Percentiles rank a stretch among this genome's conserved stretches.
phyloP scores from a whole-genome alignment of 1,140 invertebrate species.

The Zaprionus kolodkinae region DNA sequence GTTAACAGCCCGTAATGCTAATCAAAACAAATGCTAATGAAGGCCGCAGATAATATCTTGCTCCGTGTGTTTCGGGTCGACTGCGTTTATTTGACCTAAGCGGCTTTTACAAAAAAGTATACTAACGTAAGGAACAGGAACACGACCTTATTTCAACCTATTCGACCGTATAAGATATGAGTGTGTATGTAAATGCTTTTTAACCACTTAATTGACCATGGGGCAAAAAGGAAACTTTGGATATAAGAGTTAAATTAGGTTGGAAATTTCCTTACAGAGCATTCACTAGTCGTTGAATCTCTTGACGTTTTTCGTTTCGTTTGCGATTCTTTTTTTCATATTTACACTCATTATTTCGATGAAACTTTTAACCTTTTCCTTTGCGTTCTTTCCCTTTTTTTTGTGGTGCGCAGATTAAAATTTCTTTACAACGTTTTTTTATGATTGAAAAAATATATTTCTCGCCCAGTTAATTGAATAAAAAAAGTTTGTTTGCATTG shows the following conservation, averaged over 20 bases:
- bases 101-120: constrained; percentile 53
- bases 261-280: background rate
- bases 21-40: constrained; percentile 27
- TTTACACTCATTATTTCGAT: constrained; percentile 48
- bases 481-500: constrained; percentile 30
- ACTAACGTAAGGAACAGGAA: constrained; percentile 26
- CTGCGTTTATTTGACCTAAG: constrained; percentile 59
- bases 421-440: constrained; percentile 37
- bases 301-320: background rate
- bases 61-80: constrained; percentile 22
- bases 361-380: constrained; percentile 32
- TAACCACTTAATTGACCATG: too few relatives aligned
- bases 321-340: constrained; percentile 14
- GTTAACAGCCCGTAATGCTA: constrained; percentile 37
- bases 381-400: background rate
- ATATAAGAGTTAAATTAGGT: too few relatives aligned
- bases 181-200: background rate
- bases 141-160: background rate
- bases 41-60: constrained; percentile 5
- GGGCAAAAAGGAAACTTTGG: too few relatives aligned
- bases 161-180: background rate
- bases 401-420: constrained; percentile 12
- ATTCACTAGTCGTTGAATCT: background rate
- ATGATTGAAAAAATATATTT: background rate
- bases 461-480: background rate